Evolutionary conservation across 2,113 vertebrate genomes (phyloP), one percentile per base, ranked within the genome.

Genomic region (Thunnus thynnus): DNA sequence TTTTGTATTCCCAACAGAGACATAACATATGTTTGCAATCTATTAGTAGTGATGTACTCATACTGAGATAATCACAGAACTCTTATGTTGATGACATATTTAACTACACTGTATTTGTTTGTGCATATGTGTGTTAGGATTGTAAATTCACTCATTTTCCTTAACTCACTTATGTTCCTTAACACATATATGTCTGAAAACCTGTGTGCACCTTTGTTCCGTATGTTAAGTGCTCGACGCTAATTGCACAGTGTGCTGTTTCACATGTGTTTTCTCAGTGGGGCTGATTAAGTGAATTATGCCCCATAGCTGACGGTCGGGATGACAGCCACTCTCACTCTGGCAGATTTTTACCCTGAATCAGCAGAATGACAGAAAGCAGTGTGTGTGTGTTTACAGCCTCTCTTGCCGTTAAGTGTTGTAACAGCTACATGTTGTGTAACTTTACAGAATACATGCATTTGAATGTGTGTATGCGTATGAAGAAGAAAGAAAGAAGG

Each of bases 201-300:
- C 60, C 18, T 6, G 25, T 54, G 51, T 52, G n/a, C 57, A 61
- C 54, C 7, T 58, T 20, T 78, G 44, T 77, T 17, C 14, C n/a
- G 41, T 2, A 2, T 60, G 16, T 58, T 9, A 11, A 17, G 30
- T 27, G 36, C 32, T 36, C 20, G 30, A 77, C 61, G 52, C 41
- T 77, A 69, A 76, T 89, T 67, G 41, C 57, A n/a, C 72, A 2
- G 0, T 83, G 44, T 80, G 76, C 77, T 70, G 72, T 73, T 91
- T 83, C 70, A 82, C 63, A 86, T 88, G 73, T 90, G 88, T 88
- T 90, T 73, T 76, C 66, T 84, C 71, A 48, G 67, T 66, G 46
- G 82, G 58, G 44, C 56, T 48, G 80, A 86, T 88, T 66, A 81
- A 74, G 56, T 90, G 80, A 91, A 84, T 87, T 89, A 80, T 75